Conservation (phyloP, 1,140 invertebrate species). For the Cotesia chilonis region DNA sequence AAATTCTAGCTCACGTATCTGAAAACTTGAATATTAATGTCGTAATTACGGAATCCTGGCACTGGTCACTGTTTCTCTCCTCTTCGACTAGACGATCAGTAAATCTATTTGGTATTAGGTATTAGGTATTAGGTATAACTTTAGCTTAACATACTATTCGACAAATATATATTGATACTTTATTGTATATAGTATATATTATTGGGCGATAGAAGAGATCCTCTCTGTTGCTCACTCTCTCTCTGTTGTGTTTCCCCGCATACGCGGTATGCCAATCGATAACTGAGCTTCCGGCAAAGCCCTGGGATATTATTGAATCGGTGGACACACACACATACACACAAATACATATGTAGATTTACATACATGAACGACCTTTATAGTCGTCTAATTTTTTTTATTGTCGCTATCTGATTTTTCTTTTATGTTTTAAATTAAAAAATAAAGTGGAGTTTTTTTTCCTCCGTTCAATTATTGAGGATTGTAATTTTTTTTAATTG, state of each 20-base stretch:
- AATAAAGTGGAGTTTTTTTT: background rate
- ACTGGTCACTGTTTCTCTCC: too few relatives aligned
- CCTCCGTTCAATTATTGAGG: too few relatives aligned
- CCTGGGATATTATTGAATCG: conserved; percentile 32
- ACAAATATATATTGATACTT: background rate
- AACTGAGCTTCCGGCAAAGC: conserved; percentile 27
- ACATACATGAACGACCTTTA: background rate
- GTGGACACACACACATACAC: conserved; percentile 7
- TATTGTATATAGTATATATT: too few relatives aligned
- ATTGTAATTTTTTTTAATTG: background rate
- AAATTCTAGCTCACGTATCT: background rate
- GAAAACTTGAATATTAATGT: background rate
- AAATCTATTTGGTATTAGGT: too few relatives aligned
- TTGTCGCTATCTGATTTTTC: background rate
- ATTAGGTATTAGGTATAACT: background rate
- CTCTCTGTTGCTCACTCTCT: conserved; percentile 4
- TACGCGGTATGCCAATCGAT: conserved; percentile 34
- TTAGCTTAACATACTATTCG: background rate
- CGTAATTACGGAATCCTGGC: conserved; percentile 3
- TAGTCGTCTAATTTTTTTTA: conserved; percentile 4
- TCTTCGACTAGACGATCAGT: too few relatives aligned
- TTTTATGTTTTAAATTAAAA: background rate
- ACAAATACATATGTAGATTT: background rate
- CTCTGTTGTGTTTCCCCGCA: conserved; percentile 10
- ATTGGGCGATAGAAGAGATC: background rate